phyloP scores from a whole-genome alignment of 2,113 vertebrate species.

The Leucopsar rothschildi region DNA sequence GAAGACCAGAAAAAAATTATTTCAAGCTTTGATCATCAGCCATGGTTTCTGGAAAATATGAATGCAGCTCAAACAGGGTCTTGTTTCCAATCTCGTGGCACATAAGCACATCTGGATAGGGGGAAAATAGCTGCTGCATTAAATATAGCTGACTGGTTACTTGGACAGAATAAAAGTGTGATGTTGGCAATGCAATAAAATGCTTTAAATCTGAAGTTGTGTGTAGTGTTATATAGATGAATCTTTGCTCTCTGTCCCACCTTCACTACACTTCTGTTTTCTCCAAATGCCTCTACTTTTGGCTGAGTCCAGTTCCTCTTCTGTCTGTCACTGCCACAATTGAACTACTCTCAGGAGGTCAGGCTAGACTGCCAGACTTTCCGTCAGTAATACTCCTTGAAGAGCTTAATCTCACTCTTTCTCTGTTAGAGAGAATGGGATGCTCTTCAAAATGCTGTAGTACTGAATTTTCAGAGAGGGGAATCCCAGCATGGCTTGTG shows the following conservation, averaged over 20 bases:
- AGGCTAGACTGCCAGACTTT: not conserved
- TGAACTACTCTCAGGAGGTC: not conserved
- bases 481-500: accelerated
- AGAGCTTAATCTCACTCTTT: not conserved
- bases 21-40: not conserved
- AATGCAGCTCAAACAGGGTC: not conserved
- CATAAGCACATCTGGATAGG: not conserved
- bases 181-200: not conserved
- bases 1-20: not conserved
- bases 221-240: not conserved
- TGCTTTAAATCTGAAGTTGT: not conserved
- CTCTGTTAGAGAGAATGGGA: not conserved
- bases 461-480: not conserved
- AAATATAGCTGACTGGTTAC: not conserved
- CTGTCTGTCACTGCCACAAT: not conserved
- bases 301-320: not conserved
- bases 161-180: not conserved
- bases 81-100: not conserved
- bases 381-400: not conserved
- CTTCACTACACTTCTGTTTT: not conserved
- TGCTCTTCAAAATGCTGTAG: not conserved
- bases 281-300: not conserved
- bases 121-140: not conserved
- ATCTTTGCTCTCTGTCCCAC: not conserved
- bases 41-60: not conserved